These are phyloP conservation scores for Mythimna vitellina DNA, from an alignment of 2,888 invertebrate genomes.

Conservation along the genomic window DNA sequence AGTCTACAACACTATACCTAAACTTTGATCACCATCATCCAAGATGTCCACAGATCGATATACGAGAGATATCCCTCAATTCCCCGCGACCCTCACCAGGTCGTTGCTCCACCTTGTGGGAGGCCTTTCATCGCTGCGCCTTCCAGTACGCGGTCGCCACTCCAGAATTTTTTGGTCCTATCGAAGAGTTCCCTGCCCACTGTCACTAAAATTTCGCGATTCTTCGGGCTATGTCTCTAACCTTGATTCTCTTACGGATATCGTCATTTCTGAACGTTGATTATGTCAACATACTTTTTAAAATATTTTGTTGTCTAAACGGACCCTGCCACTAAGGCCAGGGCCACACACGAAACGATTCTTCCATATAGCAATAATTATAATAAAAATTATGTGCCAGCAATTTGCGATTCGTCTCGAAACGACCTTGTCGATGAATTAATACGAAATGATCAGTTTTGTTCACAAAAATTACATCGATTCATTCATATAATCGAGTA, in stretches of 20 bases:
- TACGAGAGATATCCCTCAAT: too few relatives aligned
- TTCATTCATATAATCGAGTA: constrained; percentile 53
- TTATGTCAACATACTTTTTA: background rate
- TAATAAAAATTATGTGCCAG: constrained; percentile 48
- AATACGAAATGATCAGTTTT: constrained; percentile 57
- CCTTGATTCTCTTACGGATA: background rate
- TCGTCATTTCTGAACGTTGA: background rate
- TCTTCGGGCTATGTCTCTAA: background rate
- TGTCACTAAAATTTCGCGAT: too few relatives aligned
- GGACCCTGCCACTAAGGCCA: constrained; percentile 29
- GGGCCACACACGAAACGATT: constrained; percentile 27
- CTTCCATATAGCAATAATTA: constrained; percentile 52
- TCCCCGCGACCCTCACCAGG: too few relatives aligned
- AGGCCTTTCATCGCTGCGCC: too few relatives aligned
- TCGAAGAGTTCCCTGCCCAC: too few relatives aligned
- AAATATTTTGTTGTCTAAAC: background rate
- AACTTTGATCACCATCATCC: too few relatives aligned
- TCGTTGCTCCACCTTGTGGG: too few relatives aligned
- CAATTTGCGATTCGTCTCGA: constrained; percentile 64
- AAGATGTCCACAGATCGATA: too few relatives aligned
- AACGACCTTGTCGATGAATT: constrained; percentile 57
- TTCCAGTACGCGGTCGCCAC: too few relatives aligned
- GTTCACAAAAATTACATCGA: constrained; percentile 56
- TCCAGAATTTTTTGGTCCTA: too few relatives aligned
- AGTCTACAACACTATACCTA: too few relatives aligned